These are phyloP conservation scores for Marisa cornuarietis DNA, from an alignment of 1,140 invertebrate genomes.

Conservation along the genomic window DNA sequence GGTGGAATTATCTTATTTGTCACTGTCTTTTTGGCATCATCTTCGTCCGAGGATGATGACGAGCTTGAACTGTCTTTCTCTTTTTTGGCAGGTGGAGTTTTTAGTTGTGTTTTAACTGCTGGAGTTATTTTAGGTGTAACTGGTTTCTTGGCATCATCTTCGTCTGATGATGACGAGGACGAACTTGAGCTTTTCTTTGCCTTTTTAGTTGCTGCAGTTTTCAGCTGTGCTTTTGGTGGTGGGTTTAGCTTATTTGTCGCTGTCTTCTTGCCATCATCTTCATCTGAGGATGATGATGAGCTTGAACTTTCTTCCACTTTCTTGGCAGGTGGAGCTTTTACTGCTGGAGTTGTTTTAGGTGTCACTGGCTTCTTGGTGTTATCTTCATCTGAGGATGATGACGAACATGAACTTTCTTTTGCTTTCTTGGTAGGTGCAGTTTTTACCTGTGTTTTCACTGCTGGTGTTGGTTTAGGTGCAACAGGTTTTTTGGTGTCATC, in stretches of 20 bases:
- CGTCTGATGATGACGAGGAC: neutral
- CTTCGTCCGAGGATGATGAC: constrained; percentile 21
- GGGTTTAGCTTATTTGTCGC: neutral
- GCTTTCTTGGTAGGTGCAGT: neutral
- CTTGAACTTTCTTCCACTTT: constrained; percentile 20
- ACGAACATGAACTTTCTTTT: constrained; percentile 13
- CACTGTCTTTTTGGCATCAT: constrained; percentile 24
- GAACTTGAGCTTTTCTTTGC: constrained; percentile 2
- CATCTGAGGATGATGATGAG: constrained; percentile 16
- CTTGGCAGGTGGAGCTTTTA: constrained; percentile 5
- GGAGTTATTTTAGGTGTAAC: neutral
- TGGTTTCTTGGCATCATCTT: neutral
- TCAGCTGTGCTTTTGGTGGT: neutral
- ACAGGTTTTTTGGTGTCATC: neutral
- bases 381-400: constrained; percentile 22
- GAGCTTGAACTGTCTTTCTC: constrained; percentile 16
- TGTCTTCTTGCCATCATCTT: constrained; percentile 14
- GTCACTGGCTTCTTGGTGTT: constrained; percentile 14
- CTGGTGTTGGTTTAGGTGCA: constrained; percentile 6
- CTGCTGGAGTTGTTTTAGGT: constrained; percentile 19
- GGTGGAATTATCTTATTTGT: constrained; percentile 19
- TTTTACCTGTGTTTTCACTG: constrained; percentile 16
- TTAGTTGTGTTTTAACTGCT: constrained; percentile 3
- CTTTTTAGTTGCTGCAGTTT: neutral
- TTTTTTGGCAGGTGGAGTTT: neutral